Percentiles rank a stretch among this genome's conserved stretches.
phyloP scores from a whole-genome alignment of 2,888 invertebrate species.

The Eupithecia exiguata region DNA sequence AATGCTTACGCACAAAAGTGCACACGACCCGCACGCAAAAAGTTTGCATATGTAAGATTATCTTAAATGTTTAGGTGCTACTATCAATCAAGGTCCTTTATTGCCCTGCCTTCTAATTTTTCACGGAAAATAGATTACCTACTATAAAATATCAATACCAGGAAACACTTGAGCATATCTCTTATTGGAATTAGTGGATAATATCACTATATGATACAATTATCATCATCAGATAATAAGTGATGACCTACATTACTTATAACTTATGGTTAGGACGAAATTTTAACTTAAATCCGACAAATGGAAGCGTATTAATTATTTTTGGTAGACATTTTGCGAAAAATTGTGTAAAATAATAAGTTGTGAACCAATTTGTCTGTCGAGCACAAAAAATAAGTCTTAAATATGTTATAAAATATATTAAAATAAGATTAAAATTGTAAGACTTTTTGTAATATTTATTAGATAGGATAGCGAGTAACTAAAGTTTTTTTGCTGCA shows the following conservation, averaged over 20 bases:
- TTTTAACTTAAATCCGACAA: not conserved
- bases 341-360: too few species aligned
- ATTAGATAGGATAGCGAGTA: not conserved
- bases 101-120: constrained; percentile 5
- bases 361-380: not conserved
- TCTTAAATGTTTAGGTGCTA: not conserved
- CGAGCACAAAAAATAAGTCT: not conserved
- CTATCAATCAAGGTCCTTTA: not conserved
- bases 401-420: too few species aligned
- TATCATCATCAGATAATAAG: not conserved
- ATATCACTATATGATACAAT: not conserved
- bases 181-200: constrained; percentile 34
- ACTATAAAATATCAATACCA: constrained; percentile 21
- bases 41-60: too few species aligned
- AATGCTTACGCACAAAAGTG: too few species aligned
- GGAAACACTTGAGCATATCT: constrained; percentile 39
- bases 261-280: not conserved
- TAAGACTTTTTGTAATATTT: not conserved
- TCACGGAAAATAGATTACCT: constrained; percentile 1
- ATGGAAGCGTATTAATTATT: not conserved
- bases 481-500: too few species aligned
- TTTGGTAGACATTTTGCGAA: too few species aligned
- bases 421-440: not conserved
- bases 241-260: not conserved
- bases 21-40: too few species aligned